Evolutionary conservation across 2,113 vertebrate genomes (phyloP).

Genomic region (Passer domesticus): DNA sequence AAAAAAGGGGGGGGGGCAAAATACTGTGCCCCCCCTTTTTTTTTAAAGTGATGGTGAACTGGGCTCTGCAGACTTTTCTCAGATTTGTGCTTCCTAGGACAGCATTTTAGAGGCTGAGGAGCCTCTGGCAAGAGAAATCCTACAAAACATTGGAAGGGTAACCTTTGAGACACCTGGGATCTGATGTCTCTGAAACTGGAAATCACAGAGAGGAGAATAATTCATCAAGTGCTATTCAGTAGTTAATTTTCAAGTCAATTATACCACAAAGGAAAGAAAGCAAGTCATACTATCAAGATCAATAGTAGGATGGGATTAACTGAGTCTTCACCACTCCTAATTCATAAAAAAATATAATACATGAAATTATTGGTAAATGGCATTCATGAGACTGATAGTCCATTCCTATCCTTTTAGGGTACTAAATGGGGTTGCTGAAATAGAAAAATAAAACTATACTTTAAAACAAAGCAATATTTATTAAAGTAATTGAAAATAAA

Average conservation of each 20-base stretch:
- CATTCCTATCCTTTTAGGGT: not conserved
- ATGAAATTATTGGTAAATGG: not conserved
- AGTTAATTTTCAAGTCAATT: not conserved
- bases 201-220: not conserved
- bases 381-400: not conserved
- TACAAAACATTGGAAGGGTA: fast-evolving
- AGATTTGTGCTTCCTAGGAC: not conserved
- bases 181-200: not conserved
- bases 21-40: too few relatives aligned
- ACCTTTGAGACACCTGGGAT: not conserved
- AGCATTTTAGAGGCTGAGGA: not conserved
- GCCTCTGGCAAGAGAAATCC: not conserved
- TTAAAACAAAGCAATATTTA: not conserved
- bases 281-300: not conserved
- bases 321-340: not conserved
- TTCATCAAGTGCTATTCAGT: not conserved
- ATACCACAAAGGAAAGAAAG: not conserved
- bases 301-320: not conserved
- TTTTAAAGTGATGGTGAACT: not conserved
- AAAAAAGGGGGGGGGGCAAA: not conserved
- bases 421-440: not conserved
- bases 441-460: not conserved
- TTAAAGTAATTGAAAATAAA: not conserved
- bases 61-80: not conserved
- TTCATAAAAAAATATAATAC: not conserved